phyloP scores from a whole-genome alignment of 2,888 invertebrate species.

The Pantelozetes paolii region DNA sequence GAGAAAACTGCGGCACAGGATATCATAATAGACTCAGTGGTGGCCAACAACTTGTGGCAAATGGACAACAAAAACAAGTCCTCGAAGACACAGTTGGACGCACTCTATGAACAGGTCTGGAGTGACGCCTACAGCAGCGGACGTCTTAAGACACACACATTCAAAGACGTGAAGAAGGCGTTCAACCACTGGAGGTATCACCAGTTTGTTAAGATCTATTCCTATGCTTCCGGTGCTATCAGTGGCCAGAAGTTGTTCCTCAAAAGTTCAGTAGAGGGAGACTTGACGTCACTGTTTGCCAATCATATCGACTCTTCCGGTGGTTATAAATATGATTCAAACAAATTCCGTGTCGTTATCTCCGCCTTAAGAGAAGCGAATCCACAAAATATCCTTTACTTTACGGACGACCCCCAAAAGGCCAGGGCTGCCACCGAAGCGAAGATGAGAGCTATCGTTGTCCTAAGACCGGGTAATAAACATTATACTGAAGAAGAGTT shows the following conservation, averaged over 20 bases:
- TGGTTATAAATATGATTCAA: constrained; percentile 32
- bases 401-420: constrained; percentile 19
- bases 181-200: constrained; percentile 26
- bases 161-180: constrained; percentile 24
- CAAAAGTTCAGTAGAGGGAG: neutral
- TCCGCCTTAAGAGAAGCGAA: constrained; percentile 31
- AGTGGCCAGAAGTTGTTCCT: constrained; percentile 31
- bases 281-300: constrained; percentile 15
- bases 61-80: constrained; percentile 20
- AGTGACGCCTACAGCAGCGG: constrained; percentile 10
- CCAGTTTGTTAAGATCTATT: constrained; percentile 19
- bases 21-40: constrained; percentile 23
- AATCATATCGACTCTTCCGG: constrained; percentile 35
- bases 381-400: constrained; percentile 26
- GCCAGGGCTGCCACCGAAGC: constrained; percentile 19
- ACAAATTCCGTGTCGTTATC: constrained; percentile 14
- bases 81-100: constrained; percentile 13
- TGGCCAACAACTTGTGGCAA: constrained; percentile 20
- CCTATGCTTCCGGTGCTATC: constrained; percentile 34
- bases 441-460: constrained; percentile 10
- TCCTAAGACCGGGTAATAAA: neutral
- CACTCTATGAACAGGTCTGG: constrained; percentile 23
- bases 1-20: no score
- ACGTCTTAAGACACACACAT: neutral
- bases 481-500: constrained; percentile 11